Evolutionary conservation across 2,113 vertebrate genomes (phyloP).

Genomic region (Dermatemys mawii): DNA sequence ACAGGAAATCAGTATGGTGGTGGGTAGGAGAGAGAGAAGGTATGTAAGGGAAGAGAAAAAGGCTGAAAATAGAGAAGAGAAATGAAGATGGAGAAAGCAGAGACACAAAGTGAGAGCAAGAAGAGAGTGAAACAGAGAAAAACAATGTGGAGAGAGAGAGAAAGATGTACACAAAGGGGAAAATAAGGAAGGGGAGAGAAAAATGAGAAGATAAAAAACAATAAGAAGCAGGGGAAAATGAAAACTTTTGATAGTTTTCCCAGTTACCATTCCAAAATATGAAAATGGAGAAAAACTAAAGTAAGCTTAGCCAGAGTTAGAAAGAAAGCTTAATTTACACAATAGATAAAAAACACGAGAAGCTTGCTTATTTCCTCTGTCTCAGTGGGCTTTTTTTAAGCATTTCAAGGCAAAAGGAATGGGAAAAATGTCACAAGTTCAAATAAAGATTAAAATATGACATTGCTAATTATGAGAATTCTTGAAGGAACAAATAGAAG

Average conservation of each 20-base stretch:
- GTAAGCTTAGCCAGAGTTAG: background rate
- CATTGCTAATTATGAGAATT: background rate
- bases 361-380: background rate
- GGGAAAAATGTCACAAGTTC: background rate
- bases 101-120: background rate
- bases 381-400: background rate
- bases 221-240: background rate
- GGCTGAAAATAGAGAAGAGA: background rate
- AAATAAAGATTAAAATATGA: background rate
- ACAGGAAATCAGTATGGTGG: background rate
- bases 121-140: background rate
- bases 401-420: background rate
- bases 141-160: background rate
- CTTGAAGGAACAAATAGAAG: background rate
- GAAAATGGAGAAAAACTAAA: background rate
- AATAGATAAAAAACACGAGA: background rate
- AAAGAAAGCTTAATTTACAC: background rate
- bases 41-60: background rate
- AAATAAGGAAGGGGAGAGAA: background rate
- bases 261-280: background rate
- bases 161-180: background rate
- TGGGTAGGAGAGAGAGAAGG: too few species aligned
- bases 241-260: background rate
- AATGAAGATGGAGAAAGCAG: fast-evolving
- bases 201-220: background rate